Evolutionary conservation across 2,888 invertebrate species (phyloP), one percentile per base, ranked within the genome.

Genomic region (Leistus spinibarbis): DNA sequence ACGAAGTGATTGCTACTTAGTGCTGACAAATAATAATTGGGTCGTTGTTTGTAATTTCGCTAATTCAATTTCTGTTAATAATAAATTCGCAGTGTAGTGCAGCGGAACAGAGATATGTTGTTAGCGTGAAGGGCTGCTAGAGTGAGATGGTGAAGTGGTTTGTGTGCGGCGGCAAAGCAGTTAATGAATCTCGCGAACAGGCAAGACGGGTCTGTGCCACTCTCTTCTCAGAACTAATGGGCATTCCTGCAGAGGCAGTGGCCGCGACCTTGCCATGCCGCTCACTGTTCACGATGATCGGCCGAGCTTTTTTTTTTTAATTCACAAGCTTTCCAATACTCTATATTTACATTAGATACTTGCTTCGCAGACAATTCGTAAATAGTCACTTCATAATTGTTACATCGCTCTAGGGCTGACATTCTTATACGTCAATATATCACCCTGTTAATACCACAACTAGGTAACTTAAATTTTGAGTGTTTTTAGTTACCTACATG

Each of bases 181-280:
- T 81, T 83, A 82, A 83, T 83, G 82, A 83, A 83, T 82, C 81
- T 81, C 77, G 78, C 81, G 81, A 82, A 82, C 82, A 82, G 80
- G 82, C 81, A 79, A 79, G 80, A 84, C 84, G 81, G 81, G 83
- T 84, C 82, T 81, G 40, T 40, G 77, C 62, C 23, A 73, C 75
- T 72, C 70, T 73, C 73, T 76, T 76, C 73, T 73, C 76, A 78
- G 80, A 79, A 80, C 82, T 82, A 83, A 82, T 82, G 81, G 81
- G 82, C 84, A 84, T 84, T 84, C 84, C 83, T 79, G 76, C 80
- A 81, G 81, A 82, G 83, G 80, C 82, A 76, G 80, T 80, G 81
- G 80, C 79, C 81, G 79, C 83, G 84, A 83, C 84, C 84, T 84
- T 84, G 77, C 70, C 65, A 20, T 53, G 40, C 62, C 60, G 67